phyloP scores from a whole-genome alignment of 2,888 invertebrate genomes.

The Dascillus cervinus region DNA sequence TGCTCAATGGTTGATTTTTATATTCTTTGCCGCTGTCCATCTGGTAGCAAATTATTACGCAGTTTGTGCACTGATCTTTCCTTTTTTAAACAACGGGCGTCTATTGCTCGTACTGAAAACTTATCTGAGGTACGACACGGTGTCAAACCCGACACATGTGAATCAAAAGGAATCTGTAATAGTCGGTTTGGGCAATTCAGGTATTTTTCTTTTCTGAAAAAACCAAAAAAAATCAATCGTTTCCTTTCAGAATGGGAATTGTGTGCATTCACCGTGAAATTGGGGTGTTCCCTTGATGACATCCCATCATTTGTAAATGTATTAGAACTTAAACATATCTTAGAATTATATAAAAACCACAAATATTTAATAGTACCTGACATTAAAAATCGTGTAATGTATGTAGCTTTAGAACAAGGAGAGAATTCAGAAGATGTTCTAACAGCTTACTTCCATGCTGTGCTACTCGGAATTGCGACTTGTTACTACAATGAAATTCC shows the following conservation, averaged over 20 bases:
- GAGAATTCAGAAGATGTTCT: slow-evolving; percentile 50
- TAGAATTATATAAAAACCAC: slow-evolving; percentile 42
- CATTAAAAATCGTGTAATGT: slow-evolving; percentile 43
- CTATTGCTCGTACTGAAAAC: slow-evolving; percentile 61
- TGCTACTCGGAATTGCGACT: slow-evolving; percentile 45
- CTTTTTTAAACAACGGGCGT: slow-evolving; percentile 74
- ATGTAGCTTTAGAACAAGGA: slow-evolving; percentile 50
- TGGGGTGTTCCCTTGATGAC: slow-evolving; percentile 50
- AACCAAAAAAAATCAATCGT: slow-evolving; percentile 1
- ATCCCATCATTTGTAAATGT: slow-evolving; percentile 24
- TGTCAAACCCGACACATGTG: slow-evolving; percentile 56
- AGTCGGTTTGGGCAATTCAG: too few relatives aligned
- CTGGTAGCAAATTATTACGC: slow-evolving; percentile 83
- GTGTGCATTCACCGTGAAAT: slow-evolving; percentile 55
- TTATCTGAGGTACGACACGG: slow-evolving; percentile 54
- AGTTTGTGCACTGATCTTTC: slow-evolving; percentile 70
- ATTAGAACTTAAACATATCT: slow-evolving; percentile 39
- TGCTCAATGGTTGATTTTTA: slow-evolving; percentile 65
- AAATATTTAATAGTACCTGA: slow-evolving; percentile 52
- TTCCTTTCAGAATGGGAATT: slow-evolving; percentile 47
- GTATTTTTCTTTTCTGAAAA: not conserved
- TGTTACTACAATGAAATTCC: slow-evolving; percentile 33
- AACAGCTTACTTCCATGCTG: slow-evolving; percentile 62
- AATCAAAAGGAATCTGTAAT: slow-evolving; percentile 69
- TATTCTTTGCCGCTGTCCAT: slow-evolving; percentile 68